Percentiles rank a stretch among this genome's conserved stretches.
Evolutionary conservation across 1,140 invertebrate species (phyloP).

Genomic region (Ips typographus): DNA sequence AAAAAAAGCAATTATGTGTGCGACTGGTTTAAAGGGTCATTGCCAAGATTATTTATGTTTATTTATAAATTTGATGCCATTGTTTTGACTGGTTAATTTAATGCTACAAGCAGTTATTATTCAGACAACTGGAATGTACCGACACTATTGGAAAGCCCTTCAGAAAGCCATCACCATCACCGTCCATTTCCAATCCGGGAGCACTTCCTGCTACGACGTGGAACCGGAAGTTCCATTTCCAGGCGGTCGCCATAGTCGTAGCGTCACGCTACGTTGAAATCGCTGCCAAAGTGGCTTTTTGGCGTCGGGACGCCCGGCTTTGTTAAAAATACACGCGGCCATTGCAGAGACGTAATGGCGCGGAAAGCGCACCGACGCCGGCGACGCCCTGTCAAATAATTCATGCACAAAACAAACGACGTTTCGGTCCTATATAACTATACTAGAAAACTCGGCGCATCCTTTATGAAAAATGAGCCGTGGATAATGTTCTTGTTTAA

Average conservation of each 20-base stretch:
- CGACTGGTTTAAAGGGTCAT: slow-evolving; percentile 25
- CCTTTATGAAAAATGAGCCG: no score
- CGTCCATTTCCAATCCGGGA: slow-evolving; percentile 10
- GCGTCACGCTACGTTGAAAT: slow-evolving; percentile 34
- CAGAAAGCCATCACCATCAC: not conserved
- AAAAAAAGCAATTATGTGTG: slow-evolving; percentile 26
- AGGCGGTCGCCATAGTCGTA: slow-evolving; percentile 25
- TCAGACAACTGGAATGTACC: not conserved
- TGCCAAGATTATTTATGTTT: slow-evolving; percentile 32
- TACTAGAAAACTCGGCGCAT: no score
- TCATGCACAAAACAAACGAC: slow-evolving; percentile 12
- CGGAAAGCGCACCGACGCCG: slow-evolving; percentile 25
- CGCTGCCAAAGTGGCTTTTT: slow-evolving; percentile 31
- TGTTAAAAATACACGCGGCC: slow-evolving; percentile 35
- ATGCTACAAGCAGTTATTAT: not conserved
- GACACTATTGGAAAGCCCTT: not conserved
- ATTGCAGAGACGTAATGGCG: slow-evolving; percentile 29
- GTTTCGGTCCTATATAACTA: not conserved
- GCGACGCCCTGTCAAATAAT: slow-evolving; percentile 27
- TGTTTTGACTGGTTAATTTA: slow-evolving; percentile 11
- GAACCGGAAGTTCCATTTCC: slow-evolving; percentile 33
- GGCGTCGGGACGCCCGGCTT: slow-evolving; percentile 32
- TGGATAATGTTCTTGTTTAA: no score
- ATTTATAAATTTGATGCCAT: slow-evolving; percentile 19
- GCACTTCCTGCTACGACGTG: slow-evolving; percentile 15